Conservation (phyloP, 2,888 invertebrate species). For the Neelides folsomi region DNA sequence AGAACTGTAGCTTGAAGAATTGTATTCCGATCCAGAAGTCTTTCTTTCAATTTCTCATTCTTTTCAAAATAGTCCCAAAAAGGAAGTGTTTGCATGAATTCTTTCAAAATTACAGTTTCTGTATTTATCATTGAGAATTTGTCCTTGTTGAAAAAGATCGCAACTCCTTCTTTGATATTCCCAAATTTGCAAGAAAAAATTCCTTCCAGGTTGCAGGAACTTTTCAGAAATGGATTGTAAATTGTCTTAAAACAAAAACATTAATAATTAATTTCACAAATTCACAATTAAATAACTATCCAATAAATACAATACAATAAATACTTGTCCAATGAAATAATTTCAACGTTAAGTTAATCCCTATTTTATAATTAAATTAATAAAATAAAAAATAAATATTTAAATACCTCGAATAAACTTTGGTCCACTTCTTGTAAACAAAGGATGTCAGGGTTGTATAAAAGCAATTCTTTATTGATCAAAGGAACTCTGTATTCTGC, state of each 20-base stretch:
- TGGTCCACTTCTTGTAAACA: slow-evolving; percentile 87
- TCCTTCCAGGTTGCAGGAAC: slow-evolving; percentile 38
- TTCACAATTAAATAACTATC: not conserved
- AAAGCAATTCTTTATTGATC: slow-evolving; percentile 61
- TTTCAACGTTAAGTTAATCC: too few relatives aligned
- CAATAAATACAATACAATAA: not conserved
- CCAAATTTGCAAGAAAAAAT: slow-evolving; percentile 58
- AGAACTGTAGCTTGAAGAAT: slow-evolving; percentile 23
- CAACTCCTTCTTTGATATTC: slow-evolving; percentile 62
- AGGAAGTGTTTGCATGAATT: slow-evolving; percentile 19
- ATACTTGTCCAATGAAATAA: too few relatives aligned
- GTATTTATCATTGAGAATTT: slow-evolving; percentile 43
- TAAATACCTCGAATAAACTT: slow-evolving; percentile 50
- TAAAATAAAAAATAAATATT: slow-evolving; percentile 1
- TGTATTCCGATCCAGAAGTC: slow-evolving; percentile 24
- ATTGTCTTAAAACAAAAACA: slow-evolving; percentile 17
- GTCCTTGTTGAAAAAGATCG: slow-evolving; percentile 56
- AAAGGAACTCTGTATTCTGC: slow-evolving; percentile 79
- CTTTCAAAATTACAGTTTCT: slow-evolving; percentile 13
- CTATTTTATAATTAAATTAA: too few relatives aligned
- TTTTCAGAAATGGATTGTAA: slow-evolving; percentile 17
- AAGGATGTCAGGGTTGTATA: slow-evolving; percentile 79
- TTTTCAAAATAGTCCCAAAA: slow-evolving; percentile 12
- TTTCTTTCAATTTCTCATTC: slow-evolving; percentile 6
- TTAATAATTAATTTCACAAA: slow-evolving; percentile 11